These are phyloP conservation scores for Oscheius onirici DNA, from an alignment of 2,888 invertebrate species.

Conservation along the genomic window DNA sequence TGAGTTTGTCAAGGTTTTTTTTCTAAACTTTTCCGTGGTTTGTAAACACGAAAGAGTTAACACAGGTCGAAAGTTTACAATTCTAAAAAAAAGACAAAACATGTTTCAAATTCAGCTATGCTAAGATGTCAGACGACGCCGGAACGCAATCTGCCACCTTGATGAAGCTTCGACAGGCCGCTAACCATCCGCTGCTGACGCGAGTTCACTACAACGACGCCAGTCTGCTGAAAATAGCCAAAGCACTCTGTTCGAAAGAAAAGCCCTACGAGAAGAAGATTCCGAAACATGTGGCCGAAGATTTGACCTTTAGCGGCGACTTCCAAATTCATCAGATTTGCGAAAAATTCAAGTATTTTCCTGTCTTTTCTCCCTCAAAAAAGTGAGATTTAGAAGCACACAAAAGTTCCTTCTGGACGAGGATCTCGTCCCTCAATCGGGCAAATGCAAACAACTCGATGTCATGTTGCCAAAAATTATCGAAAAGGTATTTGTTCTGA, in stretches of 20 bases:
- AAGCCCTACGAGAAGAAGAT: slow-evolving; percentile 72
- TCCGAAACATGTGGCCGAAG: slow-evolving; percentile 80
- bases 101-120: slow-evolving; percentile 16
- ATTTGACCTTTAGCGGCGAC: slow-evolving; percentile 87
- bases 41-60: no score
- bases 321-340: slow-evolving; percentile 76
- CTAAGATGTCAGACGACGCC: neutral
- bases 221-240: slow-evolving; percentile 79
- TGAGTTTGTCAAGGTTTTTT: slow-evolving; percentile 16
- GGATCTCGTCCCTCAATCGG: slow-evolving; percentile 82
- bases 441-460: slow-evolving; percentile 86
- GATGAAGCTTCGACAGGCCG: slow-evolving; percentile 89
- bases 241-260: slow-evolving; percentile 48
- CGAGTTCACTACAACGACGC: slow-evolving; percentile 79
- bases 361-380: neutral
- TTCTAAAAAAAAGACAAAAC: slow-evolving; percentile 34
- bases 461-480: slow-evolving; percentile 82
- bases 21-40: neutral
- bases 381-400: slow-evolving; percentile 38
- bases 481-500: slow-evolving; percentile 64
- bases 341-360: slow-evolving; percentile 39
- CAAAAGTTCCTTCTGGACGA: slow-evolving; percentile 71
- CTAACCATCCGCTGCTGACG: slow-evolving; percentile 90
- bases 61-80: no score
- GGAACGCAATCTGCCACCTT: slow-evolving; percentile 76